Evolutionary conservation across 1,140 invertebrate genomes (phyloP), one percentile per base, ranked within the genome.

Genomic region (Halesus radiatus): DNA sequence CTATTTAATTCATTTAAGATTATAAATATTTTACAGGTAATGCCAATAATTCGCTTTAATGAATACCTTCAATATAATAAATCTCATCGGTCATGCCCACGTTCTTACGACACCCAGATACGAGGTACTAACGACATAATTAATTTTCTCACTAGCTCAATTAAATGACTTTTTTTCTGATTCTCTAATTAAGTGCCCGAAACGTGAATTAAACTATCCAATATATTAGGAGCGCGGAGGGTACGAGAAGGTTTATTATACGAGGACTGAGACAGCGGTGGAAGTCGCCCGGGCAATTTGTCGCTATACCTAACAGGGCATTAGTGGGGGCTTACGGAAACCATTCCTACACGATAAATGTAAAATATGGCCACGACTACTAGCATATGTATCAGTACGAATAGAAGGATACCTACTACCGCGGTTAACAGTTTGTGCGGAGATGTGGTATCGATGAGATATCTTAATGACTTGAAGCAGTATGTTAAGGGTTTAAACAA

Each of bases 301-400:
- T 82, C 81, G 81, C 78, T 45, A 45, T 52, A 76, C 52, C 29
- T 70, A 45, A 70, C 76, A 16, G 54, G 74, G 78, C 81, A 82
- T 82, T 82, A 82, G 78, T 76, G 23, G 32, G 50, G 74, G 77
- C 81, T 82, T 82, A 82, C 74, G 77, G 78, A 77, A 82, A 70
- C 81, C 81, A 80, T 82, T 82, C 74, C 62, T 82, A 82, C 74
- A 76, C 80, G 80, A 81, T 81, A 81, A 81, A 70, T 68, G 78
- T 79, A 73, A 82, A 82, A 82, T 82, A 82, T 80, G 64, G 66
- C 70, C 68, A 70, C 60, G 68, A 79, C 78, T 76, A 50, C 23
- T 26, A 20, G 18, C 76, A 6, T 64, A 45, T 45, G 37, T 45
- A 45, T 10, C 8, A 45, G 37, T 10, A 13, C 37, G 10, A 45